Base-by-base conservation (phyloP, 2,888 invertebrate genomes). In the Carcina quercana region DNA sequence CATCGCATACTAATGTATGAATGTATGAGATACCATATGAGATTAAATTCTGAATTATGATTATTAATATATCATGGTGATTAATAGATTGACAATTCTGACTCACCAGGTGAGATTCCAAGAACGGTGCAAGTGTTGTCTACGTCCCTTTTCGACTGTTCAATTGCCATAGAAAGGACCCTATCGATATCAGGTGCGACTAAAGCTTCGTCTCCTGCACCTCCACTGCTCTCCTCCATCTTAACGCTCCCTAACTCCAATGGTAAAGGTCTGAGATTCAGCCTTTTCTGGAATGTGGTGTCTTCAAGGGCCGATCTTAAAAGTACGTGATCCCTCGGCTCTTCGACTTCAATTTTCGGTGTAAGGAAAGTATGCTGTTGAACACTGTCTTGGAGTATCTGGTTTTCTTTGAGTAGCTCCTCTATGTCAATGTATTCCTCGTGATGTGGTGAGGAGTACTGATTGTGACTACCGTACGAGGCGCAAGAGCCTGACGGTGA, bases 41-140 rank as follows among this genome's bases (percentile, higher is more conserved):
- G 13, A 5, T 27, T 27, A 10, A 13, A 10, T 15, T 13, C 7
- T 14, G 10, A 25, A n/a, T 13, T 19, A 12, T 28, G 12, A 8
- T 8, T 5, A 29, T 11, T 14, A 5, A 31, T 15, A 11, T 6
- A 26, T 13, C 17, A 28, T 26, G 11, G 42, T 42, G 35, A 39
- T 30, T 38, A 45, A 40, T 40, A 35, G 21, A 28, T n/a, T 20
- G 20, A 15, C 3, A 15, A 2, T 28, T 28, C 25, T 61, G 56
- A 85, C 90, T 89, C 74, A 95, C 95, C 95, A 78, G 92, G 91
- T 67, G 95, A 92, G 75, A 96, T 95, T 73, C 92, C 93, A 57
- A 95, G 87, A 50, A 92, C 89, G 32, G 89, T 89, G 75, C 95
- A 95, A 6, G 94, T 93, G 60, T 88, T 91, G 67, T 92, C 92